Evolutionary conservation across 2,113 vertebrate species (phyloP).

Genomic region (Salvelinus alpinus): DNA sequence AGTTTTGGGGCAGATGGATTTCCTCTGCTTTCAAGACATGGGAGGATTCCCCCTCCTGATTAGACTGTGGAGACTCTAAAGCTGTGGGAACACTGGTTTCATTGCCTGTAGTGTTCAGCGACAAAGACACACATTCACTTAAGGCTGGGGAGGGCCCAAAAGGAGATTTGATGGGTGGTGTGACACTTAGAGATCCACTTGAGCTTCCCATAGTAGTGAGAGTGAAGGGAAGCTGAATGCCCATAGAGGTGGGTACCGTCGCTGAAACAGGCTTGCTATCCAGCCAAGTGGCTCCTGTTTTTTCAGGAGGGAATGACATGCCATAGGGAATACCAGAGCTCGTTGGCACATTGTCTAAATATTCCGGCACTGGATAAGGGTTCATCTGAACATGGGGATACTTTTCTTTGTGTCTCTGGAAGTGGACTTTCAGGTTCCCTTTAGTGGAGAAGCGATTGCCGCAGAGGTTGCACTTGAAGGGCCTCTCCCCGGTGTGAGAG

Average conservation of each 20-base stretch:
- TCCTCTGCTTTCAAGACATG: slow-evolving; percentile 78
- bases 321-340: slow-evolving; percentile 95
- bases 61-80: slow-evolving; percentile 74
- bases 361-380: slow-evolving; percentile 96
- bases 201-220: slow-evolving; percentile 74
- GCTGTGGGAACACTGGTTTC: slow-evolving; percentile 69
- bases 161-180: slow-evolving; percentile 83
- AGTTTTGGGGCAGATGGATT: slow-evolving; percentile 71
- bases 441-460: slow-evolving; percentile 99
- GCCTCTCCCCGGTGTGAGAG: slow-evolving; percentile 95
- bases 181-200: slow-evolving; percentile 83
- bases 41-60: slow-evolving; percentile 56
- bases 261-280: slow-evolving; percentile 89
- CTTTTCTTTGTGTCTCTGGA: slow-evolving; percentile 97
- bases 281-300: slow-evolving; percentile 89
- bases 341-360: slow-evolving; percentile 96
- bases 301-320: slow-evolving; percentile 92
- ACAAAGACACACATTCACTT: slow-evolving; percentile 86
- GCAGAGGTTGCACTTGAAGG: slow-evolving; percentile 98
- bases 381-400: slow-evolving; percentile 99
- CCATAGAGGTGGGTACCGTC: slow-evolving; percentile 77
- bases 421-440: slow-evolving; percentile 98
- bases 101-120: slow-evolving; percentile 78
- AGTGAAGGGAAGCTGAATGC: slow-evolving; percentile 85
- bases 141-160: slow-evolving; percentile 83